Base-by-base conservation (phyloP, 2,888 invertebrate genomes). In the Zygothrica quintamaculata region DNA sequence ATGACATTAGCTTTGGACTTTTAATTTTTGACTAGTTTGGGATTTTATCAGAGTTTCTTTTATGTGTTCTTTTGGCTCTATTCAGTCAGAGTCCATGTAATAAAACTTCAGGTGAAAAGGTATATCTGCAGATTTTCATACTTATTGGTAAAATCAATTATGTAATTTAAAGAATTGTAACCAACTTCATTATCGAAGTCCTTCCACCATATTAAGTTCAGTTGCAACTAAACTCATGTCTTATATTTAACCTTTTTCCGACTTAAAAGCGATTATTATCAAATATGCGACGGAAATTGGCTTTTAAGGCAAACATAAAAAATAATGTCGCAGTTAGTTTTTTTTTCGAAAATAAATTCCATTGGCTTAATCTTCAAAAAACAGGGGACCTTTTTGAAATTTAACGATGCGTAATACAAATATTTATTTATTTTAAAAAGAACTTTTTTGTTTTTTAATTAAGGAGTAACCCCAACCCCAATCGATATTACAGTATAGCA, bases 361-460 rank as follows among this genome's bases (percentile, higher is more conserved):
- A 47, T 51, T 51, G 12, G 11, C 34, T 29, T 60, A 57, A 65
- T 66, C 70, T 56, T n/a, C 4, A 37, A 66, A 70, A 70, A 36
- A n/a, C n/a, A n/a, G n/a, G n/a, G n/a, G 56, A 60, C 6, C 8
- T 2, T n/a, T 31, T 48, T 46, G 11, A 34, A 58, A 43, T 37
- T 61, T 53, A 72, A 11, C 60, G 48, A 53, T 39, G 42, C 67
- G 57, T 25, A 56, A 25, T 5, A 22, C 3, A 22, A 22, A 22
- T 22, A 25, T 22, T 26, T 31, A 11, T 29, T 31, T 31, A 8
- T 12, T 16, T 18, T 57, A 53, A 58, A 67, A 43, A 29, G 25
- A 31, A 50, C 16, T 47, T 36, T 22, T 56, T 60, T 51, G 52
- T 12, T 60, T 44, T 69, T 78, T 82, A 85, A 82, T 80, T 78